These are phyloP conservation scores for Sciurus carolinensis DNA, from an alignment of 2,797 vertebrate species.

Conservation along the genomic window DNA sequence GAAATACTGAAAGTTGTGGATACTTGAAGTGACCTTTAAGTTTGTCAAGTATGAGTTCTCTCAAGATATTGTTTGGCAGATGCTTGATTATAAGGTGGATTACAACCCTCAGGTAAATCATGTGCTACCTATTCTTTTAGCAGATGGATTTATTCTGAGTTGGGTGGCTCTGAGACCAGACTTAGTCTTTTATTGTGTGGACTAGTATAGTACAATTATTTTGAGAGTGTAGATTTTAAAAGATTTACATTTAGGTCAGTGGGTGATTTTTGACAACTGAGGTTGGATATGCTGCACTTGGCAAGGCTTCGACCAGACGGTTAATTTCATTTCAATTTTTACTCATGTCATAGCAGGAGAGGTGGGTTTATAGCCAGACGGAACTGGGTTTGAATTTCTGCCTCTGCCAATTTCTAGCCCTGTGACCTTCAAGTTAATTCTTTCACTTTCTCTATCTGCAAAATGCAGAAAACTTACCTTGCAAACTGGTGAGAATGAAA, in stretches of 20 bases:
- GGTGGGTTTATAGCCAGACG: neutral
- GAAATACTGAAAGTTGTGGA: conserved; percentile 31
- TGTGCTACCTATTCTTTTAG: neutral
- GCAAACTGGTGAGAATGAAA: neutral
- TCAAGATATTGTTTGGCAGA: neutral
- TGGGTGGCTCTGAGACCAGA: neutral
- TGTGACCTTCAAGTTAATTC: neutral
- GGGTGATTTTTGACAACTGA: neutral
- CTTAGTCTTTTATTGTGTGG: neutral
- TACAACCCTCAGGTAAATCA: neutral
- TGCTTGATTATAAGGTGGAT: neutral
- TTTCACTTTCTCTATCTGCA: neutral
- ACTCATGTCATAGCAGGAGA: neutral
- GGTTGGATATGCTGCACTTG: neutral
- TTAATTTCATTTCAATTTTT: neutral
- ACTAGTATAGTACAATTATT: neutral
- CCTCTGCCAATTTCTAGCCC: neutral
- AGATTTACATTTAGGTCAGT: neutral
- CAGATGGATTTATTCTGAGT: neutral
- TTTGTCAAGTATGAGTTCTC: neutral
- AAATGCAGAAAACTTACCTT: neutral
- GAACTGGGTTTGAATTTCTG: neutral
- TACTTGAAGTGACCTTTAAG: conserved; percentile 54
- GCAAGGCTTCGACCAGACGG: neutral
- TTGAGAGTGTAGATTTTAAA: neutral